Evolutionary conservation across 2,113 vertebrate species (phyloP).

Genomic region (Gymnarchus niloticus): DNA sequence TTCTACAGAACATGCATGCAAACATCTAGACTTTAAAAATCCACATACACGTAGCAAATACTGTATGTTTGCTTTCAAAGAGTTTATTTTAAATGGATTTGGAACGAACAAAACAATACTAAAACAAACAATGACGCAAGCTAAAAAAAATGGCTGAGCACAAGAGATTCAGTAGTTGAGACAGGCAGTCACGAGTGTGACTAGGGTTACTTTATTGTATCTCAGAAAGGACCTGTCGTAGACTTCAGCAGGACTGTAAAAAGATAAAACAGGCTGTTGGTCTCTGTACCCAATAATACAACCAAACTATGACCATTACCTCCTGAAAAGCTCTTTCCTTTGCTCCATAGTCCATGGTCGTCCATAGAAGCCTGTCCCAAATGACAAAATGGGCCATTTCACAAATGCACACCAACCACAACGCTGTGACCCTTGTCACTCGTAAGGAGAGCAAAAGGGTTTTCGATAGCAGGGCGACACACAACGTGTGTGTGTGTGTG

Average conservation of each 20-base stretch:
- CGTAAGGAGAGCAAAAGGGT: neutral
- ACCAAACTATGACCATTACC: conserved; percentile 56
- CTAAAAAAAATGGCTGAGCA: too few relatives aligned
- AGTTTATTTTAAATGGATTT: too few relatives aligned
- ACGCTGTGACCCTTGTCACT: neutral
- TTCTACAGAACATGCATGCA: neutral
- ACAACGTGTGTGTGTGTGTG: neutral
- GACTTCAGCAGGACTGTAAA: neutral
- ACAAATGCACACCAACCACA: conserved; percentile 18
- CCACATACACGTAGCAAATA: neutral
- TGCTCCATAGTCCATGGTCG: conserved; percentile 98
- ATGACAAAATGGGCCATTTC: conserved; percentile 47
- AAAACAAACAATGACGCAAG: too few relatives aligned
- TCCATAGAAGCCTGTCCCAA: conserved; percentile 88
- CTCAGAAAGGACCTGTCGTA: neutral
- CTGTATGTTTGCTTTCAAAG: too few relatives aligned
- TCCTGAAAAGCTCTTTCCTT: conserved; percentile 91
- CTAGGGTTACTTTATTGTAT: neutral
- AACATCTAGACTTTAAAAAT: neutral
- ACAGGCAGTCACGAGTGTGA: neutral
- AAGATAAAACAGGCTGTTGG: neutral
- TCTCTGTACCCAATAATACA: neutral
- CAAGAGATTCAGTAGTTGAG: neutral
- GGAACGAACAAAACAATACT: too few relatives aligned
- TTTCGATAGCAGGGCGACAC: neutral